A percentile compares a stretch with the other conserved stretches of the same genome.
Conservation (phyloP, 2,113 vertebrate genomes). For the Sceloporus tristichus region DNA sequence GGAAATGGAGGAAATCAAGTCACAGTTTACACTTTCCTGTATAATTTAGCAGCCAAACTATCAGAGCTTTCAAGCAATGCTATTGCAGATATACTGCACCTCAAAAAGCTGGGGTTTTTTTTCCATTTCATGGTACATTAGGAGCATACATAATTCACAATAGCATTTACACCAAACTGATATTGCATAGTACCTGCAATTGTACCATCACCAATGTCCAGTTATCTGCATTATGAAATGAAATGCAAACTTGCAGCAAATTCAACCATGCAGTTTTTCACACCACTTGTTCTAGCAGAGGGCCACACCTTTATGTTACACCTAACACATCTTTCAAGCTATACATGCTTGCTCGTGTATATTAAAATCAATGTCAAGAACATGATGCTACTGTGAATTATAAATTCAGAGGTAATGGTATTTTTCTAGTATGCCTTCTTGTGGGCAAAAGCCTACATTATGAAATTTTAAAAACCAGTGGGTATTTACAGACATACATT, state of each 20-base stretch:
- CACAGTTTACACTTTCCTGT: conserved; percentile 59
- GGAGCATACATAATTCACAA: neutral
- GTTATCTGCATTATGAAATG: neutral
- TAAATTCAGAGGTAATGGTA: neutral
- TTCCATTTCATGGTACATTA: neutral
- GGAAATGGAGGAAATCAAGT: conserved; percentile 43
- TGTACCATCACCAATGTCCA: neutral
- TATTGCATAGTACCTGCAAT: neutral
- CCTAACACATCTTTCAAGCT: neutral
- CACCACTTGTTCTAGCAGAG: neutral
- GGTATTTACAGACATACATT: neutral
- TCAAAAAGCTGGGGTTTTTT: fast-evolving
- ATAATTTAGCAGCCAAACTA: conserved; percentile 61
- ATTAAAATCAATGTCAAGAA: neutral
- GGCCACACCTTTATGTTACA: neutral
- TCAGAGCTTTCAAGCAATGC: conserved; percentile 27
- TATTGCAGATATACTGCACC: fast-evolving
- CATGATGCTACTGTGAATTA: neutral
- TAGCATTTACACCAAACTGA: neutral
- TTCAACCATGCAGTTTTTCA: neutral
- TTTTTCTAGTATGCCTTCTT: neutral
- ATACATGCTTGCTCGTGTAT: neutral
- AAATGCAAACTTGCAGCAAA: neutral
- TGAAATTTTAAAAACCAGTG: neutral
- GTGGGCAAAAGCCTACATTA: no score